phyloP scores from a whole-genome alignment of 2,888 invertebrate genomes.

The Pristionchus fissidentatus region DNA sequence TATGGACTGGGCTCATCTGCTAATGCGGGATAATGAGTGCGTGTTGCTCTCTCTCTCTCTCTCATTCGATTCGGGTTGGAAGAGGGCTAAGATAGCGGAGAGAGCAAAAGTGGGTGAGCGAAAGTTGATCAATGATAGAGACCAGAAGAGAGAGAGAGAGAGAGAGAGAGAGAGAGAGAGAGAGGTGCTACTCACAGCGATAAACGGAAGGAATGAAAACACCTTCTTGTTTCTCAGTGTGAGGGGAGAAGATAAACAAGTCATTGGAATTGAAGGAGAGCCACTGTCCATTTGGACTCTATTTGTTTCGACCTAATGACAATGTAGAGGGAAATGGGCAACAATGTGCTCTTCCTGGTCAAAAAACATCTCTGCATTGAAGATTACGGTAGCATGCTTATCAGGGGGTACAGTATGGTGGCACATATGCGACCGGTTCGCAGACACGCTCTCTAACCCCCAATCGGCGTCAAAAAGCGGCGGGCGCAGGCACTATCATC shows the following conservation, averaged over 20 bases:
- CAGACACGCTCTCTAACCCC: neutral
- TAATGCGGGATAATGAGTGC: constrained; percentile 26
- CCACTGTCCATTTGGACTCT: too few species aligned
- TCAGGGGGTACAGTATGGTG: too few species aligned
- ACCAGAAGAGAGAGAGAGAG: neutral
- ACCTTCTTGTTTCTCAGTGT: neutral
- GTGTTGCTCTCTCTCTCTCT: too few species aligned
- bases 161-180: neutral
- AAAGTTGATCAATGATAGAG: constrained; percentile 40
- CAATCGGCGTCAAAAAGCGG: neutral
- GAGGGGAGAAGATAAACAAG: neutral
- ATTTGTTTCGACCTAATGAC: too few species aligned
- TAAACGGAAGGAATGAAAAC: constrained; percentile 14
- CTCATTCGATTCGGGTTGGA: constrained; percentile 7
- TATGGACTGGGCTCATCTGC: neutral
- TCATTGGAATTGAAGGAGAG: too few species aligned
- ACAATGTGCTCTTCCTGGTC: too few species aligned
- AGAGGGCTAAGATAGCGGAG: neutral
- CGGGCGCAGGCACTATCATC: neutral
- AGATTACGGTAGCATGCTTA: too few species aligned
- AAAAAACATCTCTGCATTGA: too few species aligned
- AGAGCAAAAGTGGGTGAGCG: constrained; percentile 38
- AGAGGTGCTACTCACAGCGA: neutral
- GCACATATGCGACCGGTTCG: constrained; percentile 10
- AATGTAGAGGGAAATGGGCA: too few species aligned